A percentile compares a stretch with the other conserved stretches of the same genome.
Evolutionary conservation across 2,797 vertebrate species (phyloP).

Genomic region (Ceryle rudis): DNA sequence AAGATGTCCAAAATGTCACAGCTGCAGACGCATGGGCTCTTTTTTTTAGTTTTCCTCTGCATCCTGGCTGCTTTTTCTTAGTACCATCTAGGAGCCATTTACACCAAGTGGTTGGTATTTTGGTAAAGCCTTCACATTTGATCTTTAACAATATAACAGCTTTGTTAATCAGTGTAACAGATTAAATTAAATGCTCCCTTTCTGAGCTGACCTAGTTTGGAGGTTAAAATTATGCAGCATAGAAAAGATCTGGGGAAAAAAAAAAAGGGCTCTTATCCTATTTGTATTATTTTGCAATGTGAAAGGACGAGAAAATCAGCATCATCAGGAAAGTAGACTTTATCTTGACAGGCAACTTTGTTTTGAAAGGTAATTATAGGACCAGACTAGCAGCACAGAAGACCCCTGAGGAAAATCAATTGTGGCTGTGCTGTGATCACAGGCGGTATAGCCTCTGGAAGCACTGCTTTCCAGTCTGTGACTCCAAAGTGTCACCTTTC

Average conservation of each 20-base stretch:
- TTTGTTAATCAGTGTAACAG: conserved; percentile 63
- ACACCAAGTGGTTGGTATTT: conserved; percentile 30
- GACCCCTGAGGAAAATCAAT: conserved; percentile 30
- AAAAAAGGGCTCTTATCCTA: neutral
- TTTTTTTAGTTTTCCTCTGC: neutral
- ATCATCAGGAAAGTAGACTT: neutral
- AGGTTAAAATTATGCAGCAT: conserved; percentile 37
- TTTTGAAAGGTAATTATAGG: conserved; percentile 56
- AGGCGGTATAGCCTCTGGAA: neutral
- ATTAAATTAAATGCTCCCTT: conserved; percentile 53
- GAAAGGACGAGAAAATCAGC: neutral
- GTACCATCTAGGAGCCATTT: conserved; percentile 9
- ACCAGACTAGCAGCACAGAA: conserved; percentile 1
- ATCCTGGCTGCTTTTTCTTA: conserved; percentile 50
- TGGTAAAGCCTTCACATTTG: conserved; percentile 38
- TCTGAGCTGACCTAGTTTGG: conserved; percentile 64
- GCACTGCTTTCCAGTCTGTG: neutral
- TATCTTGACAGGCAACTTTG: conserved; percentile 21
- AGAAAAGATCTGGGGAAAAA: rapidly evolving
- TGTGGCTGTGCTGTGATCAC: neutral
- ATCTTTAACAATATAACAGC: conserved; percentile 28
- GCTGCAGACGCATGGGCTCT: neutral
- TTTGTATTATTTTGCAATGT: conserved; percentile 13
- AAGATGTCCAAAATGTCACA: conserved; percentile 25
- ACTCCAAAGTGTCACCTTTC: neutral